Base-by-base conservation (phyloP, 2,797 vertebrate species). In the Liasis olivaceus region DNA sequence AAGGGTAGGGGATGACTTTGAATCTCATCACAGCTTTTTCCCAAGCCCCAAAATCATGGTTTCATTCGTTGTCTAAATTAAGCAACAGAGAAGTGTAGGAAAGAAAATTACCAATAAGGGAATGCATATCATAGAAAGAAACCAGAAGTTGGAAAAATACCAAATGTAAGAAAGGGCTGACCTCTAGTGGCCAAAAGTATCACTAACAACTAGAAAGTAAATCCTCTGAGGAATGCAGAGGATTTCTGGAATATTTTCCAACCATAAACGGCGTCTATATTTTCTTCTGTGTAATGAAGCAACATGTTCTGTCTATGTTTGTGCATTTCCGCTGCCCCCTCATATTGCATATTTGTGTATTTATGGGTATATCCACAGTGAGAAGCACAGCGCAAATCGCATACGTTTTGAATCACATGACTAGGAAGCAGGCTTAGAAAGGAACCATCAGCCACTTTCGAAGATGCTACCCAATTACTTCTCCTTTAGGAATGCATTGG, bases 121-220 rank as follows among this genome's bases (percentile, higher is more conserved):
- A 69, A 31, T 9, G 26, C 6, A 51, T 66, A 28, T 36, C n/a
- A 28, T 8, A 77, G 64, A 86, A 87, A n/a, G 5, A 81, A 88
- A 51, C 31, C 15, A 20, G 15, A 11, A 56, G 1, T 7, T 85
- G 26, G 17, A 60, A 36, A 85, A 62, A 24, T 64, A n/a, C 58
- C 60, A 64, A 58, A 84, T 72, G 42, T 89, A 36, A 51, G 77
- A 66, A 60, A 36, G 20, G 22, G 51, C 15, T 91, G 92, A 85
- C 72, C 90, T 42, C 92, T 93, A 42, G n/a, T 72, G 90, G 87
- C 36, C 47, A 51, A n/a, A 86, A 12, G 6, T 36, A 9, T 89
- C 31, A 62, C 62, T 91, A 72, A 60, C 56, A 42, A 36, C 47
- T 87, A 15, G 15, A 81, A n/a, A 62, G 36, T 20, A 81, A 12